Base-by-base conservation (phyloP, 2,888 invertebrate genomes). In the Parnassius mnemosyne region DNA sequence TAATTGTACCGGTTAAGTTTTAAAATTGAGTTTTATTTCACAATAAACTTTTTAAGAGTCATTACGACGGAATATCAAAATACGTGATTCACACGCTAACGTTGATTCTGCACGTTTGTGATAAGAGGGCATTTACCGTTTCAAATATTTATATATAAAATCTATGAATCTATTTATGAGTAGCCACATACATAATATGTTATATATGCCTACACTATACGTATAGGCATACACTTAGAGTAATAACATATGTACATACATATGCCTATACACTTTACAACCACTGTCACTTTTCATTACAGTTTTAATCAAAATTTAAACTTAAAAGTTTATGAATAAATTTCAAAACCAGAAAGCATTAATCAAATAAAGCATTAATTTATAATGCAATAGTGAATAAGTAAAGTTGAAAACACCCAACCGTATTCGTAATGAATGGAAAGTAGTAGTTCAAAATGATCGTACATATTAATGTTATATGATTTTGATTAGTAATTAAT, bases 121-220 rank as follows among this genome's bases (percentile, higher is more conserved):
- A 67, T 68, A 67, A 66, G 63, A 61, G 68, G 66, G 65, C 66
- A 63, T 52, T 57, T 60, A 68, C 68, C 64, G 5, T 7, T 7
- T 34, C 34, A 34, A 34, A 34, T 34, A 34, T 7, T 34, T 5
- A 34, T 34, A 34, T 34, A 34, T 34, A 34, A 34, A 34, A 34
- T 34, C 34, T 34, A 34, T 34, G 5, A 5, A 16, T 16, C 16
- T 16, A 16, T 34, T 34, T 34, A 34, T 34, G 34, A 34, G 7
- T 34, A 34, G 3, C 34, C 3, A 34, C 34, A 34, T 34, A 16
- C 1, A 1, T 16, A 16, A 25, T 3, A 25, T 25, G 7, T 25
- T 25, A 16, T 16, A 16, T 25, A 25, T 25, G 25, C 25, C 25
- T 25, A 25, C n/a, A n/a, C n/a, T n/a, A n/a, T n/a, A n/a, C n/a